Base-by-base conservation (phyloP, 2,113 vertebrate species). In the Dissostichus mawsoni region DNA sequence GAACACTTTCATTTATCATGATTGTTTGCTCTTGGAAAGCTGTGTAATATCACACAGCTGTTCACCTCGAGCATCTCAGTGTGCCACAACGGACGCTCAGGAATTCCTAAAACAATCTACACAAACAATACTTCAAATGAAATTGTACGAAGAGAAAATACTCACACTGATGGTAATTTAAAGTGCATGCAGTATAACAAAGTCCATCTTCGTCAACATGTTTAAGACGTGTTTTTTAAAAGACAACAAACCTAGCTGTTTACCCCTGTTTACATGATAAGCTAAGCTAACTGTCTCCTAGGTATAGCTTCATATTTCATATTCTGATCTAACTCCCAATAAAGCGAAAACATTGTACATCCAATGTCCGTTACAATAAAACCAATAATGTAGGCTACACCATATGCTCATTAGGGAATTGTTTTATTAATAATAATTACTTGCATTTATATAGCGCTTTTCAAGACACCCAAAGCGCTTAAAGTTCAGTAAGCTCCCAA, bases 1-100 rank as follows among this genome's bases (percentile, higher is more conserved):
- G 51, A 83, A 82, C 59, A 70, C 65, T 65, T 80, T 71, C 17
- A 87, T 87, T 82, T 78, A 58, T 83, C 74, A 48, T 73, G 57
- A 77, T 77, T 52, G 73, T 64, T 73, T 62, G 58, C 81, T 64
- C 61, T 58, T 14, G 20, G 52, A 67, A 61, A 76, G 72, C 57
- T 12, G 59, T 41, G 20, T 23, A 58, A 62, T 72, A 83, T 66
- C 64, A 55, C 44, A 12, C 45, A 52, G 33, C 20, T 73, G 56
- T 56, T 16, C 18, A 62, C 67, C 67, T 47, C 2, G 0, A 64
- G 18, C 51, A 47, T 52, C 50, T 20, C 5, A 67, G 11, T 29
- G 23, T 68, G 17, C 20, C 12, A 48, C 5, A 52, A 20, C 4
- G 17, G 11, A 53, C 12, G 11, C 33, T 29, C 5, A 74, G 14